Percentiles rank a stretch among this genome's conserved stretches.
Evolutionary conservation across 2,113 vertebrate genomes (phyloP).

Genomic region (Nannospalax galili): DNA sequence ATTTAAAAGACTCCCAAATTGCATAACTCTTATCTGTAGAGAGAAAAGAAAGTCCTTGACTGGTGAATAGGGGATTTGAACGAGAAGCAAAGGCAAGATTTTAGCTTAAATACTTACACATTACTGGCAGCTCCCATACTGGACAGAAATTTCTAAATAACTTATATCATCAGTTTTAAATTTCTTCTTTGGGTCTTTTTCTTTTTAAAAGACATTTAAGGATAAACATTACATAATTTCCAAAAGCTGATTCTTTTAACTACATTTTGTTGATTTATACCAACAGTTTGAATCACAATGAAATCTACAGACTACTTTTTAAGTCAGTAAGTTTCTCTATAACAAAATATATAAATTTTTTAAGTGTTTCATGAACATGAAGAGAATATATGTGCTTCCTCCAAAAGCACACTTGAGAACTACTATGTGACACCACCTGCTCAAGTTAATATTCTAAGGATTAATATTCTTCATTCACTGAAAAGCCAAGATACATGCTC

Average conservation of each 20-base stretch:
- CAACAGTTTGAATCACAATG: background rate
- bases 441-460: background rate
- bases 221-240: background rate
- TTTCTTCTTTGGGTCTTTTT: background rate
- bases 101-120: background rate
- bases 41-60: no score
- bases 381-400: background rate
- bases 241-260: background rate
- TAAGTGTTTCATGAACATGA: background rate
- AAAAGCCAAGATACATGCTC: background rate
- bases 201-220: background rate
- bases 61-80: no score
- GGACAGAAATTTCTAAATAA: background rate
- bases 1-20: no score
- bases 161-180: background rate
- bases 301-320: background rate
- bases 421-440: background rate
- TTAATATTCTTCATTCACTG: background rate
- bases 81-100: no score
- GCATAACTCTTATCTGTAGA: no score
- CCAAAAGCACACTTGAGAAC: background rate
- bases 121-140: background rate
- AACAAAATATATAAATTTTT: background rate
- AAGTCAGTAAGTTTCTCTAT: background rate
- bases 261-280: background rate